Evolutionary conservation across 2,113 vertebrate species (phyloP), one percentile per base, ranked within the genome.

Genomic region (Sebastes fasciatus): DNA sequence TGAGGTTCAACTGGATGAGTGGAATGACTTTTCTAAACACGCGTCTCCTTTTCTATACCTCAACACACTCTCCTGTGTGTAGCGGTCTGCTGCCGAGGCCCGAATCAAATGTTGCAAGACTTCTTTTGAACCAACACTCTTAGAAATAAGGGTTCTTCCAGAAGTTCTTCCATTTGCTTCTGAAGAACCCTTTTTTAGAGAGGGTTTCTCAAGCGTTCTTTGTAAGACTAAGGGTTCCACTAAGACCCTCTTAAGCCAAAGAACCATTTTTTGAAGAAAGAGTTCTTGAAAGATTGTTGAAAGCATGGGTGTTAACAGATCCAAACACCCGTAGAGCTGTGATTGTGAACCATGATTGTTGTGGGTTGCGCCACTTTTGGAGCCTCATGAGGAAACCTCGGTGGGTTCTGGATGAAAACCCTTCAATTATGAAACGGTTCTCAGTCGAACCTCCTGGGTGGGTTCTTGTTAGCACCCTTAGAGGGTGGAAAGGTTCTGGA

Each of bases 121-220:
- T 61, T 73, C 54, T 60, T 77, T 55, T 77, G 10, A 83, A 48
- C 42, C 40, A 46, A 16, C 11, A 49, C 13, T 82, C 51, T 7
- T 6, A 26, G 23, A 61, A 14, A 34, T 14, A 61, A 61, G 23
- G 58, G 10, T 60, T 60, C 26, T 26, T 60, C 21, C 21, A 23
- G 13, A 26, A 0, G 23, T 60, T 34, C 23, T 13, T 6, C 4
- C 21, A 26, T 26, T 7, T 26, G 57, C 21, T 26, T 26, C 21
- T 26, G 57, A 60, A 60, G 57, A 60, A 54, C 7, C 3, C 6
- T 8, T 14, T 49, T 49, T 49, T 49, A 49, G 13, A 49, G 14
- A 13, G 5, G 13, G 12, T 12, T 49, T 49, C 5, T 49, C 48
- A 49, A 49, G 48, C 12, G 48, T 13, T 49, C 48, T 14, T 4